A percentile compares a stretch with the other conserved stretches of the same genome.
phyloP scores from a whole-genome alignment of 2,888 invertebrate species.

The Acrocera orbiculus region DNA sequence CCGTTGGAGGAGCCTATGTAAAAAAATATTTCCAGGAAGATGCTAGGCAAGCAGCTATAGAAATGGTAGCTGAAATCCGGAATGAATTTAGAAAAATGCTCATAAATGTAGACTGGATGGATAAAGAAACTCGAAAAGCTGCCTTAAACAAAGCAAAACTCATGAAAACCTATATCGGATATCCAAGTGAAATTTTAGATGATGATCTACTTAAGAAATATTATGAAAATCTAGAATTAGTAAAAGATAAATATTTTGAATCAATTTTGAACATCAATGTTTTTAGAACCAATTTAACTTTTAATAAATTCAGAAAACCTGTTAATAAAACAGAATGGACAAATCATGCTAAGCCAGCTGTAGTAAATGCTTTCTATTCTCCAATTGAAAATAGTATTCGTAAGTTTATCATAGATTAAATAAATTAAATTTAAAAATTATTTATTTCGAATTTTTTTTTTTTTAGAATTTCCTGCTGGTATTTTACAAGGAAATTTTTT shows the following conservation, averaged over 20 bases:
- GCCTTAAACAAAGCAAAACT: constrained; percentile 64
- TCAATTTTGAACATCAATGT: constrained; percentile 60
- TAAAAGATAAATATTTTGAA: constrained; percentile 50
- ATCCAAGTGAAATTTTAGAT: constrained; percentile 76
- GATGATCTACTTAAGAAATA: constrained; percentile 62
- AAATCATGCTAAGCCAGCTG: constrained; percentile 64
- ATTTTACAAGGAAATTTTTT: constrained; percentile 87
- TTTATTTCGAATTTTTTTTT: no score
- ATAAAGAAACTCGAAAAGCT: constrained; percentile 53
- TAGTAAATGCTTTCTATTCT: constrained; percentile 75
- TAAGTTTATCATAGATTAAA: constrained; percentile 33
- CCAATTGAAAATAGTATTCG: constrained; percentile 75
- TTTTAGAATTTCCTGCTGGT: constrained; percentile 91
- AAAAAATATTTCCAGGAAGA: constrained; percentile 73
- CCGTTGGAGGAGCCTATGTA: constrained; percentile 72
- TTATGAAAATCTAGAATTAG: constrained; percentile 57
- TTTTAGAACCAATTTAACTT: constrained; percentile 65
- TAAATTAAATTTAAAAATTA: neutral
- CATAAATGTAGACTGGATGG: constrained; percentile 82
- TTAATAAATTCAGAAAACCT: constrained; percentile 55
- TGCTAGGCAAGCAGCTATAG: constrained; percentile 63
- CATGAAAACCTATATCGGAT: constrained; percentile 82
- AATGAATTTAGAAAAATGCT: constrained; percentile 66
- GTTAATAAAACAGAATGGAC: constrained; percentile 77
- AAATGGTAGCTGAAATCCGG: constrained; percentile 76